phyloP scores from a whole-genome alignment of 2,113 vertebrate genomes.

The Strix aluco region DNA sequence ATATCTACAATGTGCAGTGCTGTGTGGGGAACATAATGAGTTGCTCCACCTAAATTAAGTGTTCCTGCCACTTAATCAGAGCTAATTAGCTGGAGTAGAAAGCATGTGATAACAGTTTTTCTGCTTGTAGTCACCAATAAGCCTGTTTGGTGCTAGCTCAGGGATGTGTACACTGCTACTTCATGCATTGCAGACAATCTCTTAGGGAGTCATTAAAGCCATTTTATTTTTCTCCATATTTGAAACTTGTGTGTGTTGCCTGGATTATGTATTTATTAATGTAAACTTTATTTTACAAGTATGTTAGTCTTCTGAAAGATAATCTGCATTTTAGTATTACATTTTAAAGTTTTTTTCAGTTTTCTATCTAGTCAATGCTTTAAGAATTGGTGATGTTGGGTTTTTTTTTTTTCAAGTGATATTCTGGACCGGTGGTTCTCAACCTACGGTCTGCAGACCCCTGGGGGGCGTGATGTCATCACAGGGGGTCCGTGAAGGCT shows the following conservation, averaged over 20 bases:
- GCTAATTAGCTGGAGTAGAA: not conserved
- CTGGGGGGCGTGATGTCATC: too few relatives aligned
- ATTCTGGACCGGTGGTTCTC: too few relatives aligned
- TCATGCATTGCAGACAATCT: not conserved
- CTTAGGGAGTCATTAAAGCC: not conserved
- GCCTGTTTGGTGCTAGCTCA: not conserved
- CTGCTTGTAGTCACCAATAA: not conserved
- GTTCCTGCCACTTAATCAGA: not conserved
- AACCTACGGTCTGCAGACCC: too few relatives aligned
- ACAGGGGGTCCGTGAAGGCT: too few relatives aligned
- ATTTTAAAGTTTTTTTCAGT: not conserved
- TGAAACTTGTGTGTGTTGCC: not conserved
- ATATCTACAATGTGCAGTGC: not conserved
- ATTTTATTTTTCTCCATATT: not conserved
- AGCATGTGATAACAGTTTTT: not conserved
- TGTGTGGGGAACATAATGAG: not conserved
- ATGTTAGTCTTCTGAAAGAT: not conserved
- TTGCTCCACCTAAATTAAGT: not conserved
- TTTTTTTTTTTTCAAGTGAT: not conserved
- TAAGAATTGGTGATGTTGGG: not conserved
- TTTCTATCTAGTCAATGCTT: not conserved
- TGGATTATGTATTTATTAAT: not conserved
- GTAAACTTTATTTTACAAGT: not conserved
- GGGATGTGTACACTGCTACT: not conserved
- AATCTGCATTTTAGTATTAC: not conserved